phyloP scores from a whole-genome alignment of 92 coral and sea anemone genomes.

The Parazoanthus atlanticus region DNA sequence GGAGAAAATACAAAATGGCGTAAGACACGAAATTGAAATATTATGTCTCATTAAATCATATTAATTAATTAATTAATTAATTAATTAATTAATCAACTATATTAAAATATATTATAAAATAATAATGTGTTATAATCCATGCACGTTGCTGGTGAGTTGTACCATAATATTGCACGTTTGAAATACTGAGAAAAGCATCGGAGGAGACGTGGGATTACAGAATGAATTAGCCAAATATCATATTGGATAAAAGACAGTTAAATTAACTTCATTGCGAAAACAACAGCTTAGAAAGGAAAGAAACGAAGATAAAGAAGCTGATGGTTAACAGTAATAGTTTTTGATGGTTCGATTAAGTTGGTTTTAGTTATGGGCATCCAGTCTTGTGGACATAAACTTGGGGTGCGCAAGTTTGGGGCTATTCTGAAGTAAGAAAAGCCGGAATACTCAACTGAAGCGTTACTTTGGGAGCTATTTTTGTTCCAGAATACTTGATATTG shows the following conservation, averaged over 20 bases:
- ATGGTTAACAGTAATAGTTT: not conserved
- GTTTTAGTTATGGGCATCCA: not conserved
- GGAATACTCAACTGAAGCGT: not conserved
- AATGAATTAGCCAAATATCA: too few species aligned
- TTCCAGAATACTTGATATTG: too few species aligned
- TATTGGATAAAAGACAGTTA: too few species aligned
- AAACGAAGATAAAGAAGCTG: not conserved
- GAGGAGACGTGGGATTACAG: too few species aligned
- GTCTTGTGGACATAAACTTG: not conserved
- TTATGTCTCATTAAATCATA: too few species aligned
- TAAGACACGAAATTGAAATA: not conserved
- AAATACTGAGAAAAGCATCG: not conserved
- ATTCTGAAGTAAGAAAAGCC: not conserved
- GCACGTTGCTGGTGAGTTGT: not conserved
- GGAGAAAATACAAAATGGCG: not conserved
- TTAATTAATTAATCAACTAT: too few species aligned
- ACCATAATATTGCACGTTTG: not conserved
- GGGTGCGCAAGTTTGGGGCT: not conserved
- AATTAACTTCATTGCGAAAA: too few species aligned
- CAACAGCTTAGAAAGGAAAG: not conserved
- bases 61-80: too few species aligned
- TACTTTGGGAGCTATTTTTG: too few species aligned
- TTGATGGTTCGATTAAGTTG: not conserved
- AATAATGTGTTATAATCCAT: too few species aligned
- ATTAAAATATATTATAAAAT: too few species aligned